Evolutionary conservation across 1,140 invertebrate species (phyloP).

Genomic region (Scylla paramamosain): DNA sequence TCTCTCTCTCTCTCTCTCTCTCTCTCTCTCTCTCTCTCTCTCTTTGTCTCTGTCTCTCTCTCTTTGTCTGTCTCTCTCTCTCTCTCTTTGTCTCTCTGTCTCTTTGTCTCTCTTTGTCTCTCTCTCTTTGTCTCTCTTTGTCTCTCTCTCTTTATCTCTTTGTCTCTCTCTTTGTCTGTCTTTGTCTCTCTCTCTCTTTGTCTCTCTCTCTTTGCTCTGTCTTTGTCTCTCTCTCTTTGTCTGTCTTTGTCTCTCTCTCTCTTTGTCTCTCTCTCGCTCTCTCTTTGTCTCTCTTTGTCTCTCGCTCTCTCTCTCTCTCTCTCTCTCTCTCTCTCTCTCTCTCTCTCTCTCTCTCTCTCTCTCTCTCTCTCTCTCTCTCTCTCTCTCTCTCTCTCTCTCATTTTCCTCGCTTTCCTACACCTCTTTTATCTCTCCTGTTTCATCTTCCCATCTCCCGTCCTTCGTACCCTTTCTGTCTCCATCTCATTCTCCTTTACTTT

Average conservation of each 20-base stretch:
- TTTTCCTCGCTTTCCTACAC: background rate
- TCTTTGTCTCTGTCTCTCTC: too few species aligned
- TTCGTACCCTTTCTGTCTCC: background rate
- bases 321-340: background rate
- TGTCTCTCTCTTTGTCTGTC: background rate
- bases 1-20: background rate
- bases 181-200: background rate
- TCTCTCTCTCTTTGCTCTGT: background rate
- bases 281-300: background rate
- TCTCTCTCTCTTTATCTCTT: background rate
- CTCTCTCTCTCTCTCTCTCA: too few species aligned
- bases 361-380: background rate
- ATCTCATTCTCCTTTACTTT: too few species aligned
- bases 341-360: background rate
- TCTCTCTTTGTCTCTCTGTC: too few species aligned
- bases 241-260: background rate
- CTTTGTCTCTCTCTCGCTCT: too few species aligned
- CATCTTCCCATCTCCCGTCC: background rate
- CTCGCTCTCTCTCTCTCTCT: background rate
- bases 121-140: background rate
- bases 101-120: background rate
- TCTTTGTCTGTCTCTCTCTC: background rate
- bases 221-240: background rate
- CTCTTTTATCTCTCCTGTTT: background rate
- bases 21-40: background rate